phyloP scores from a whole-genome alignment of 30 jellyfish, hydroid and myxozoan genomes.

The Turritopsis dohrnii region DNA sequence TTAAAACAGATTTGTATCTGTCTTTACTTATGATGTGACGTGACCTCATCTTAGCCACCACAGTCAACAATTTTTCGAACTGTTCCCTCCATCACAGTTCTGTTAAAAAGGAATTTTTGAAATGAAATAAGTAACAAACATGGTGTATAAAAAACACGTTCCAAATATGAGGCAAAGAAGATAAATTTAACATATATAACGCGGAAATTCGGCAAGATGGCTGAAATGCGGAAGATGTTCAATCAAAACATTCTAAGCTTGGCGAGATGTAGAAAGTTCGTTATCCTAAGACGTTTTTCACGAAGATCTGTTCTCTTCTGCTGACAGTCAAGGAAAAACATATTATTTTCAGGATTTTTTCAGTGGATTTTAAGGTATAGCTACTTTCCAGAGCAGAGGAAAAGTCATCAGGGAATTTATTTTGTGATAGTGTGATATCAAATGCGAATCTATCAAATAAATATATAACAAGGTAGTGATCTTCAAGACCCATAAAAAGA shows the following conservation, averaged over 20 bases:
- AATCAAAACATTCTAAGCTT: not conserved
- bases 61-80: not conserved
- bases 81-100: slow-evolving; percentile 15
- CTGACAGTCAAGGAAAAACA: too few relatives aligned
- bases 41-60: not conserved
- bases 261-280: too few relatives aligned
- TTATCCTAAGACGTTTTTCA: too few relatives aligned
- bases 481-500: too few relatives aligned
- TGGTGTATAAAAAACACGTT: slow-evolving; percentile 15
- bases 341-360: too few relatives aligned
- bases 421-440: too few relatives aligned
- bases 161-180: not conserved
- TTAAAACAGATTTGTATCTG: not conserved
- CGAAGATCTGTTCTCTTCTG: too few relatives aligned
- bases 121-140: not conserved
- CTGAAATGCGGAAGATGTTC: not conserved
- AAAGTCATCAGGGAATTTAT: too few relatives aligned
- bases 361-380: too few relatives aligned
- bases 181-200: not conserved
- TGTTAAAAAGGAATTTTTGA: not conserved
- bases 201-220: not conserved
- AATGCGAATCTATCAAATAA: too few relatives aligned
- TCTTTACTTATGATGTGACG: not conserved
- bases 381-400: too few relatives aligned
- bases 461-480: too few relatives aligned